A percentile compares a stretch with the other conserved stretches of the same genome.
Evolutionary conservation across 2,113 vertebrate species (phyloP).

Genomic region (Lepus europaeus): DNA sequence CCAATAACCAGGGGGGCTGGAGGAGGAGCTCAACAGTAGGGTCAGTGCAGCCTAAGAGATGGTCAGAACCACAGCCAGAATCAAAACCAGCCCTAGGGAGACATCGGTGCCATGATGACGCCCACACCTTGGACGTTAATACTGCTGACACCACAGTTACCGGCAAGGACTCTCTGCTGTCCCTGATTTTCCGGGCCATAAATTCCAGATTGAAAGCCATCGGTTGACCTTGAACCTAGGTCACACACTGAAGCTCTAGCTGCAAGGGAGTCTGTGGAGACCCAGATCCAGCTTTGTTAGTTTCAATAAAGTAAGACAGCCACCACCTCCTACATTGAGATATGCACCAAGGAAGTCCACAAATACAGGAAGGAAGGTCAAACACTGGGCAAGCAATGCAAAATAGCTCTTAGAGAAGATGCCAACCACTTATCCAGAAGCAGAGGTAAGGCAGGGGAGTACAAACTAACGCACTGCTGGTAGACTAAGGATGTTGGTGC

Average conservation of each 20-base stretch:
- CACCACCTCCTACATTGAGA: not conserved
- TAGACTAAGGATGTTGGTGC: not conserved
- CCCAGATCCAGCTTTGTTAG: not conserved
- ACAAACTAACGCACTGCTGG: not conserved
- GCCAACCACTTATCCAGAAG: not conserved
- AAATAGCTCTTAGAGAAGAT: not conserved
- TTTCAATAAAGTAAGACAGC: not conserved
- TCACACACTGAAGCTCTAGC: not conserved
- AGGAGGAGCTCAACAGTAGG: not conserved
- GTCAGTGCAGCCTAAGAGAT: not conserved
- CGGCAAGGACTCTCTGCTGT: not conserved
- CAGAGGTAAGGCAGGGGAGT: not conserved
- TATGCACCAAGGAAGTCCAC: not conserved
- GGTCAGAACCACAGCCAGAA: not conserved
- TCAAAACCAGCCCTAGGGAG: not conserved
- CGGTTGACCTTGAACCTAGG: not conserved
- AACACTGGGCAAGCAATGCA: not conserved
- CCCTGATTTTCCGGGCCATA: not conserved
- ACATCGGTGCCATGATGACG: not conserved
- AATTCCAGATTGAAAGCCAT: not conserved
- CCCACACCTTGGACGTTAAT: not conserved
- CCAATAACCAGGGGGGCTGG: not conserved
- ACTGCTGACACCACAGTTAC: not conserved
- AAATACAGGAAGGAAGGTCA: not conserved
- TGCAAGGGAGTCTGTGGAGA: not conserved